Conservation (phyloP, 2,113 vertebrate genomes). For the Saguinus imperator region DNA sequence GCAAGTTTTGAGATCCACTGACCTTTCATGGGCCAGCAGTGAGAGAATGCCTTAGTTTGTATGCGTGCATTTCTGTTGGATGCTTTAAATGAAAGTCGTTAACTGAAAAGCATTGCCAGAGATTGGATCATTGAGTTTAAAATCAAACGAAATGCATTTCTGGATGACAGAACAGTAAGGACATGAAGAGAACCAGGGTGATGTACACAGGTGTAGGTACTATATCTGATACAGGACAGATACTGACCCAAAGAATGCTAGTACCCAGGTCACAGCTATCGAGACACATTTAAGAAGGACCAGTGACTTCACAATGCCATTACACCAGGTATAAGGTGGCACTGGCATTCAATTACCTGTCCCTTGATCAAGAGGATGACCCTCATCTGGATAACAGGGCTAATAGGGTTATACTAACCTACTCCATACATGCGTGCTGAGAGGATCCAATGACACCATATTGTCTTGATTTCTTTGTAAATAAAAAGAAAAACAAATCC, state of each 20-base stretch:
- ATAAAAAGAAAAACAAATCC: not conserved
- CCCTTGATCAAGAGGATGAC: not conserved
- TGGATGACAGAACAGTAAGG: constrained; percentile 56
- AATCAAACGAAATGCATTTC: constrained; percentile 68
- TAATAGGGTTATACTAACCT: not conserved
- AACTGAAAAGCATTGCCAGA: constrained; percentile 57
- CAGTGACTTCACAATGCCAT: not conserved
- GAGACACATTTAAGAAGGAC: not conserved
- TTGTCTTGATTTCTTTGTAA: not conserved
- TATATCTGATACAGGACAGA: not conserved
- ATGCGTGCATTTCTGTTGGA: constrained; percentile 42
- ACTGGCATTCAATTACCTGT: not conserved
- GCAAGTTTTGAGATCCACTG: not conserved
- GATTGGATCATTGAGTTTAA: constrained; percentile 67
- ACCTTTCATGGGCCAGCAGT: not conserved
- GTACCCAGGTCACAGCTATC: not conserved
- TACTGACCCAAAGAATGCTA: not conserved
- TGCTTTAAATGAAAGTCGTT: constrained; percentile 68
- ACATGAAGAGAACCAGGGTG: constrained; percentile 22
- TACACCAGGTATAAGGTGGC: not conserved
- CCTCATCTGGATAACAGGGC: not conserved
- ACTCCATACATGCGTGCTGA: not conserved
- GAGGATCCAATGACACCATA: not conserved
- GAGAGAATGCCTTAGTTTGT: constrained; percentile 61
- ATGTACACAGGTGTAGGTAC: not conserved